These are phyloP conservation scores for Aythya fuligula DNA, from an alignment of 2,797 vertebrate genomes.

Conservation along the genomic window DNA sequence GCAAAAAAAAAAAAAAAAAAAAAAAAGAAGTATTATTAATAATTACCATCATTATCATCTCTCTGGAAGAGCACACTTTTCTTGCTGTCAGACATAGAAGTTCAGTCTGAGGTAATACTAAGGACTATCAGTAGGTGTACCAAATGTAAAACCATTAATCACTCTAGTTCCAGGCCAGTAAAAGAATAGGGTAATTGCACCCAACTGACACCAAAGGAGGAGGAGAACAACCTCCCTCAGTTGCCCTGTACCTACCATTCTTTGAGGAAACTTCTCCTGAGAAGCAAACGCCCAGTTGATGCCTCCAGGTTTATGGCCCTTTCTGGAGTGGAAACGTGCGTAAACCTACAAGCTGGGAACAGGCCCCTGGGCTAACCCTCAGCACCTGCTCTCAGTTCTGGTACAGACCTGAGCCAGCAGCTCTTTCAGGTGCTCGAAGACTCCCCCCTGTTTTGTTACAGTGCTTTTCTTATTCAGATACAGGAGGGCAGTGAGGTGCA, in stretches of 20 bases:
- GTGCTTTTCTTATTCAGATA: not conserved
- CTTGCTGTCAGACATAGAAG: not conserved
- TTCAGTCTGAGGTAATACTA: not conserved
- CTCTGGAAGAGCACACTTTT: not conserved
- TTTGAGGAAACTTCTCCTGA: not conserved
- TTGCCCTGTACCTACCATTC: not conserved
- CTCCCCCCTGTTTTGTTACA: not conserved
- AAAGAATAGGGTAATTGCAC: not conserved
- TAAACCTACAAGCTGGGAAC: not conserved
- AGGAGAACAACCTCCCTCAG: not conserved
- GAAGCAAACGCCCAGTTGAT: not conserved
- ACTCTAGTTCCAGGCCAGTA: not conserved
- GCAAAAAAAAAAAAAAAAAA: not conserved
- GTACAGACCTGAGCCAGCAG: not conserved
- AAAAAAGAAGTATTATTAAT: not conserved
- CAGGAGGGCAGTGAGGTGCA: not conserved
- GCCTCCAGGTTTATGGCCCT: not conserved
- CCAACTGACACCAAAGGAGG: rapidly evolving
- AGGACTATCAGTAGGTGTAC: not conserved
- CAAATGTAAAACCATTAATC: not conserved
- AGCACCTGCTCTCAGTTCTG: not conserved
- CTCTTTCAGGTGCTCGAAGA: not conserved
- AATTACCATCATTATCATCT: not conserved
- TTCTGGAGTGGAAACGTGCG: not conserved
- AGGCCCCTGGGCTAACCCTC: not conserved